Conservation (phyloP, 2,888 invertebrate genomes). For the Diadegma fenestrale region DNA sequence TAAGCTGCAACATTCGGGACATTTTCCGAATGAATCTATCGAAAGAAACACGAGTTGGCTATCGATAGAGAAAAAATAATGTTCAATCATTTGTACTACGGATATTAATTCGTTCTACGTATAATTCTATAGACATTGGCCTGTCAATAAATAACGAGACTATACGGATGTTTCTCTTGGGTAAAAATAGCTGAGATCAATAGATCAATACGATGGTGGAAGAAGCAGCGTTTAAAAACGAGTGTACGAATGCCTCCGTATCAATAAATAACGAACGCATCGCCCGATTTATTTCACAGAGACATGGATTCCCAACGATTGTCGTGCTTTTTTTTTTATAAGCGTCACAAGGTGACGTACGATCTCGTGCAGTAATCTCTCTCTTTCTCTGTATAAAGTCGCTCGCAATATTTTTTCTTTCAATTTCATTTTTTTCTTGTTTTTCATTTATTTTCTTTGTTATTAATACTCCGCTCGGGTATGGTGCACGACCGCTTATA, state of each 20-base stretch:
- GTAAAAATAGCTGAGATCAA: conserved; percentile 27
- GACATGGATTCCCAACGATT: conserved; percentile 33
- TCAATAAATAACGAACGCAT: conserved; percentile 42
- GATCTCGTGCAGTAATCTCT: conserved; percentile 48
- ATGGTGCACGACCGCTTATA: conserved; percentile 30
- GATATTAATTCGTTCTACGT: conserved; percentile 4
- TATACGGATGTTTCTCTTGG: conserved; percentile 1
- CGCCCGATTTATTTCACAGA: conserved; percentile 40
- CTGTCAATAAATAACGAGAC: conserved; percentile 17
- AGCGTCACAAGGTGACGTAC: conserved; percentile 49
- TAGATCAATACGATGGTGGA: conserved; percentile 22
- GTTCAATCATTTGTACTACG: neutral
- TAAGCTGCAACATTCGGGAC: neutral
- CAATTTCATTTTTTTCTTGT: neutral
- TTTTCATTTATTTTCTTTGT: conserved; percentile 1
- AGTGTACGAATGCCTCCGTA: conserved; percentile 24
- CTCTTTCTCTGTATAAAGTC: conserved; percentile 36
- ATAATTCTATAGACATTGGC: neutral
- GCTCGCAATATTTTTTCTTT: neutral
- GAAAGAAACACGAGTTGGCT: neutral
- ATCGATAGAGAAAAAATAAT: neutral
- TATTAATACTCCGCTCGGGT: conserved; percentile 57
- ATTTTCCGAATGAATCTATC: neutral
- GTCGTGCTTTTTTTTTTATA: conserved; percentile 1
- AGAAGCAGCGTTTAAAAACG: conserved; percentile 26